Base-by-base conservation (phyloP, 2,113 vertebrate genomes). In the Triplophysa siluroides region DNA sequence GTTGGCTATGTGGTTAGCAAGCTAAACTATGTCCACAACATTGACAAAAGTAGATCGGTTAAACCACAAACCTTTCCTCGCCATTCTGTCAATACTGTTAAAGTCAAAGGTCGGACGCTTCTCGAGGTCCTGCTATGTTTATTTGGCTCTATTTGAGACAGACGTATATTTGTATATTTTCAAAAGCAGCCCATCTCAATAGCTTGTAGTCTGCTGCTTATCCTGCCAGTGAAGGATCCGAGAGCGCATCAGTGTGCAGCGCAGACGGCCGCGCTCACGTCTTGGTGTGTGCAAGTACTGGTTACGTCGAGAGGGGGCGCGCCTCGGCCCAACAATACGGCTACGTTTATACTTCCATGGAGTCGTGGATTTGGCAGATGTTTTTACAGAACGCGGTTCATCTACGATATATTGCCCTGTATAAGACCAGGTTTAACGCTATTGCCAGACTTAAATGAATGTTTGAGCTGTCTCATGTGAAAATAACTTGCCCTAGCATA, bases 61-160 rank as follows among this genome's bases (percentile, higher is more conserved):
- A 60, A 79, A 52, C 8, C 41, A 87, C 91, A 75, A 90, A 93
- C 92, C 91, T 93, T 90, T 91, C 78, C 85, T 78, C 87, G 88
- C 86, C 88, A 90, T 91, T 87, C 88, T 91, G 88, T 89, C 88
- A 85, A 71, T 13, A 71, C 19, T 47, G 87, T 85, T 82, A 81
- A 87, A 82, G 84, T 84, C 87, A 81, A 86, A 68, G 79, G 74
- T 86, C 87, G 19, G 45, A 1, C 7, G 75, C 45, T 87, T 79
- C 86, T 80, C 38, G 75, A 29, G 60, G 24, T 8, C 52, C 24
- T 77, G 75, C n/a, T 77, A 54, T 65, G 19, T 77, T 77, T 54
- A 65, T 65, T 33, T 5, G 45, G 1, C 45, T 64, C 58, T 62
- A 63, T 63, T 75, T 63, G 24, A 19, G 60, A 75, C 6, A 24